Base-by-base conservation (phyloP, 2,113 vertebrate species). In the Bagarius yarrelli region DNA sequence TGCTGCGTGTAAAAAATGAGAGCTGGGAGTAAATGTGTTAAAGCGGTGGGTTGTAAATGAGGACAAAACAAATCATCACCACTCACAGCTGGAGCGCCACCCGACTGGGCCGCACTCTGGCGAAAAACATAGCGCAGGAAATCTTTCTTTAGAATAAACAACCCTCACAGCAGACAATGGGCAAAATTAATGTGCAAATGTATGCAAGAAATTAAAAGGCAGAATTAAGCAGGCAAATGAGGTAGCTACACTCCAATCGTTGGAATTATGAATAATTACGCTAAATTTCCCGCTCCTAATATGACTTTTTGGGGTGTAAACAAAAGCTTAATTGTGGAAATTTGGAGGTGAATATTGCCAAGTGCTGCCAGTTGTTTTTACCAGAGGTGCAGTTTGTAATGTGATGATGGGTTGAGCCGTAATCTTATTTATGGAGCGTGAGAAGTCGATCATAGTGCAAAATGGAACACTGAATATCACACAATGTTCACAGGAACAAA, bases 131-230 rank as follows among this genome's bases (percentile, higher is more conserved):
- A 95, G 94, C 95, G 95, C 93, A 95, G 95, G 92, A 96, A 93
- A 86, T 84, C 81, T 86, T 81, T 78, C 81, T 84, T 84, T 81
- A 86, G 81, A 86, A 86, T 83, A 86, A 94, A 95, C 92, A 94
- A 94, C 95, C 95, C 92, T 90, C 95, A 93, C 94, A 90, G 91
- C 95, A 94, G 94, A 95, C 95, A 95, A 96, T 93, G 91, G 94
- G 93, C 95, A 94, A 94, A 97, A 98, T 98, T 97, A 97, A 96
- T 97, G 97, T 99, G 97, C 96, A 98, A 98, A 99, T 98, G 91
- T 97, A 99, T 99, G 96, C 96, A 96, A 96, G 95, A 94, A 96
- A 96, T 94, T 95, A 90, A 92, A 91, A 90, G 88, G 84, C 79
- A 81, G 89, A 93, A 92, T 92, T 89, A 91, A 90, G 80, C 89